Percentiles rank a stretch among this genome's conserved stretches.
Evolutionary conservation across 37 sponge, comb jelly and placozoan genomes (phyloP).

Genomic region (Aphrocallistes beatrix): DNA sequence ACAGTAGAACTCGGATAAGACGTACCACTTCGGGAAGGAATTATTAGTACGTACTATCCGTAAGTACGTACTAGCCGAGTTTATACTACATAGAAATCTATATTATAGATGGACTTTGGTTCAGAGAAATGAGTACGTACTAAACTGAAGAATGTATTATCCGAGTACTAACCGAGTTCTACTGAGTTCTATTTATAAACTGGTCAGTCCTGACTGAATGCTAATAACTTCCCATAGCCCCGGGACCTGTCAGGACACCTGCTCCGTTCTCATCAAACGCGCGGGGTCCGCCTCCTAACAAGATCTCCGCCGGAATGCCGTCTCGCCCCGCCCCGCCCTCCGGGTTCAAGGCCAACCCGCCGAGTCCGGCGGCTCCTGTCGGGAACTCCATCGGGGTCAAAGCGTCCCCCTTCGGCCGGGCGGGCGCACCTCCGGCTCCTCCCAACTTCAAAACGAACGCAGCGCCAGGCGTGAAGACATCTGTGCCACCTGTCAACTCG

Average conservation of each 20-base stretch:
- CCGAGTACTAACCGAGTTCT: too few species aligned
- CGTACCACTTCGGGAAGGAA: too few species aligned
- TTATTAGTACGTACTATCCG: too few species aligned
- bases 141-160: too few species aligned
- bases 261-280: neutral
- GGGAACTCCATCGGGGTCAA: neutral
- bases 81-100: too few species aligned
- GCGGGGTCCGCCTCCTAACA: neutral
- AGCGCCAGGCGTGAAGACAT: neutral
- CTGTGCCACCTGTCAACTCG: neutral
- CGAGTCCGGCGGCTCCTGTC: neutral
- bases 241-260: neutral
- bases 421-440: neutral
- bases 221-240: neutral
- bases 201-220: too few species aligned
- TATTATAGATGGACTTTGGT: too few species aligned
- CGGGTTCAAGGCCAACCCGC: slow-evolving; percentile 2
- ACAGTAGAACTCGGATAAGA: too few species aligned
- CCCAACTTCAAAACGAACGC: neutral
- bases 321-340: neutral
- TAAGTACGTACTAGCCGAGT: too few species aligned
- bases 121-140: too few species aligned
- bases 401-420: neutral
- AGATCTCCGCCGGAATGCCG: neutral
- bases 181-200: too few species aligned